Evolutionary conservation across 2,888 invertebrate species (phyloP), one percentile per base, ranked within the genome.

Genomic region (Perizoma affinitatum): DNA sequence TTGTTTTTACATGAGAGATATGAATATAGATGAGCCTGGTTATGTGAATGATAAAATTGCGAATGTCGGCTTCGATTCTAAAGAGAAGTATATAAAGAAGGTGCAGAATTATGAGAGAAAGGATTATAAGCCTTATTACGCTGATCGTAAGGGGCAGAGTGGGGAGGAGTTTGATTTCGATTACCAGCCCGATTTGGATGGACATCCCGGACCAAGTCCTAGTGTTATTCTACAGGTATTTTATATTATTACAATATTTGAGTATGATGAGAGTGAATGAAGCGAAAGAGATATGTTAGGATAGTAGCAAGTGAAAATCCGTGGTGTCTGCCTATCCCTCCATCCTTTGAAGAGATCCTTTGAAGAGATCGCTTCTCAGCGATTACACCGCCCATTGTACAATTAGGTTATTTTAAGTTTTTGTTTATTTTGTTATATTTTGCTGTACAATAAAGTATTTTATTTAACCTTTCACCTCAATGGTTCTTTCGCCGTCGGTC

Each of bases 161-260:
- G 82, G 83, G 0, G 78, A 79, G 57, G 79, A 85, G 9, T 97
- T 97, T 66, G 97, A 97, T 82, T 98, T 98, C 78, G 98, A 98
- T 83, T 93, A 94, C 68, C 98, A 98, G 75, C 97, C 98, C 0
- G 93, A 96, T 76, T 93, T 98, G 67, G 87, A 93, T 2, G 94
- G 95, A 54, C 97, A 98, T 86, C 95, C 97, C 0, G 98, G 98
- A 2, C 99, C 99, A 0, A 98, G 97, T 87, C 98, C 99, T 5
- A 98, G 98, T 88, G 95, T 98, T 67, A 96, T 98, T 63, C 86
- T 98, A 7, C 99, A 99, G 93, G 94, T 92, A 41, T 22, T 68
- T 71, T 61, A 11, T n/a, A 33, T n/a, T 4, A n/a, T 42, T 10
- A n/a, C 10, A 5, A n/a, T n/a, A n/a, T n/a, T n/a, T n/a, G n/a